These are phyloP conservation scores for Alligator sinensis DNA, from an alignment of 2,113 vertebrate species.

Conservation along the genomic window DNA sequence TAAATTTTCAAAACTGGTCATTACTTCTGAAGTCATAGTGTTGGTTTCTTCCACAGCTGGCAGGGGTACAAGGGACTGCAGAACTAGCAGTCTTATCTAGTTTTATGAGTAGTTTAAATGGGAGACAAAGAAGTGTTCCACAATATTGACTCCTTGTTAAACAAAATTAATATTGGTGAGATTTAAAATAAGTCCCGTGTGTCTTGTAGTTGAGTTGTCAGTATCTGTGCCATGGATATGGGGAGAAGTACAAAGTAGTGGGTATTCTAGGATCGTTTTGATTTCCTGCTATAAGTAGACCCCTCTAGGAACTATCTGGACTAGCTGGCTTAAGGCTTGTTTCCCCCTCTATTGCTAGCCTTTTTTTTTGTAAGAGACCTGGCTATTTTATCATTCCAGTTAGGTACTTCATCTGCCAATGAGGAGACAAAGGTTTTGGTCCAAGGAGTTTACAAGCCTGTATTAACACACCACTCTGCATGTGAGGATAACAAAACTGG, in stretches of 20 bases:
- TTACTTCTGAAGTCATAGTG: not conserved
- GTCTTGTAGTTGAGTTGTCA: not conserved
- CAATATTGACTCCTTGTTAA: not conserved
- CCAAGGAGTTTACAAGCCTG: fast-evolving
- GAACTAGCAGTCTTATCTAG: not conserved
- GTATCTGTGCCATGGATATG: not conserved
- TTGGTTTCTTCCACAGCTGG: not conserved
- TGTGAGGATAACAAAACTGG: not conserved
- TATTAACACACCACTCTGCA: not conserved
- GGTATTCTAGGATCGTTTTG: too few relatives aligned
- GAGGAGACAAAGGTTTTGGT: not conserved
- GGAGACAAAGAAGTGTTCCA: not conserved
- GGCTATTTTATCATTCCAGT: not conserved
- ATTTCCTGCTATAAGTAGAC: too few relatives aligned
- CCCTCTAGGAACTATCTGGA: not conserved
- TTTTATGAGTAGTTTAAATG: not conserved
- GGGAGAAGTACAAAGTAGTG: too few relatives aligned
- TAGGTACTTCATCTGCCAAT: not conserved
- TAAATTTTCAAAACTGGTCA: not conserved
- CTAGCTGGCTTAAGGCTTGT: not conserved
- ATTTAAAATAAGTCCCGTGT: not conserved
- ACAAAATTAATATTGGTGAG: too few relatives aligned
- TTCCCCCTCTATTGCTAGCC: not conserved
- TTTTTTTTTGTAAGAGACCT: not conserved
- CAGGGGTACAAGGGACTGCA: not conserved